These are phyloP conservation scores for Podotricha telesiphe DNA, from an alignment of 2,888 invertebrate genomes.

Conservation along the genomic window DNA sequence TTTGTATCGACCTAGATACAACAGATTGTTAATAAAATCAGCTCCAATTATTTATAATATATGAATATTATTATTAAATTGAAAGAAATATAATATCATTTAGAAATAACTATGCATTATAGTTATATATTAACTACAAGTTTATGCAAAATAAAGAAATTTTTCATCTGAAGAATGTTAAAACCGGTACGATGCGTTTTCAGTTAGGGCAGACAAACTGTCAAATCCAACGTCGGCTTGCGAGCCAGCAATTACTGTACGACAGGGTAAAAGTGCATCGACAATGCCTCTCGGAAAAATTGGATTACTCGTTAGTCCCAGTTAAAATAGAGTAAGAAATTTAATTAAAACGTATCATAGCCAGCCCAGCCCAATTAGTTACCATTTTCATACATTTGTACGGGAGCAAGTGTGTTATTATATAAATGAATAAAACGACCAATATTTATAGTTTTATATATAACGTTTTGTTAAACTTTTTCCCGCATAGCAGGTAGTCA, in stretches of 20 bases:
- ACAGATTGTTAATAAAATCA: too few species aligned
- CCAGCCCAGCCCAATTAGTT: background rate
- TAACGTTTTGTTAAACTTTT: too few species aligned
- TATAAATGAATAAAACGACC: too few species aligned
- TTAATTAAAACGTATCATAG: constrained; percentile 20
- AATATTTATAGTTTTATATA: too few species aligned
- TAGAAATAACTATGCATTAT: background rate
- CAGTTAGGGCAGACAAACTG: constrained; percentile 14
- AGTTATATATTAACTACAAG: background rate
- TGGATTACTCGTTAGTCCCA: constrained; percentile 31
- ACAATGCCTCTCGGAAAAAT: constrained; percentile 30
- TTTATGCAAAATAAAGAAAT: background rate
- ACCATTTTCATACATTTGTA: background rate
- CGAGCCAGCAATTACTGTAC: constrained; percentile 28
- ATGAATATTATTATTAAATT: too few species aligned
- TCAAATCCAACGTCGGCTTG: constrained; percentile 15
- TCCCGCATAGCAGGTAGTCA: too few species aligned
- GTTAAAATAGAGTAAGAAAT: constrained; percentile 28
- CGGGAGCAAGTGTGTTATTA: background rate
- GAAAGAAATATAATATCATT: too few species aligned
- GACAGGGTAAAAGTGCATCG: constrained; percentile 28
- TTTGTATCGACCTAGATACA: too few species aligned
- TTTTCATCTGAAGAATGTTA: background rate
- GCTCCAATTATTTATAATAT: too few species aligned
- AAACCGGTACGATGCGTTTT: constrained; percentile 1